These are phyloP conservation scores for Gallinago media DNA, from an alignment of 2,113 vertebrate species.

Conservation along the genomic window DNA sequence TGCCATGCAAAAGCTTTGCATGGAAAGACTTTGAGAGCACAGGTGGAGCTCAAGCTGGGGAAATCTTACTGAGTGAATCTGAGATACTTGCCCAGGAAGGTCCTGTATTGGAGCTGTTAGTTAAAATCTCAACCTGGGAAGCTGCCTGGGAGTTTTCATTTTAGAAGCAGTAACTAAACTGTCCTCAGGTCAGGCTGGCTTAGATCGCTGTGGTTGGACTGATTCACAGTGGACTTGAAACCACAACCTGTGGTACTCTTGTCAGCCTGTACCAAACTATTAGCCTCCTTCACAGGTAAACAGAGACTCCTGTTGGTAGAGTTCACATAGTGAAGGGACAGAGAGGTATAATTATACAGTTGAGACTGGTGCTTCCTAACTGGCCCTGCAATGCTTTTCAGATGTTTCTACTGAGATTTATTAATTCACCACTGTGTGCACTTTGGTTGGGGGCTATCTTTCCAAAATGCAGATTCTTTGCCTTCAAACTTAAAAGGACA, in stretches of 20 bases:
- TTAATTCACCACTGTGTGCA: neutral
- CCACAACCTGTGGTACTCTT: neutral
- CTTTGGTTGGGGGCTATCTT: neutral
- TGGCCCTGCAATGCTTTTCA: neutral
- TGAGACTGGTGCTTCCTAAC: neutral
- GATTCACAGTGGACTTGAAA: neutral
- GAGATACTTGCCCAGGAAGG: neutral
- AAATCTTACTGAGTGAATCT: neutral
- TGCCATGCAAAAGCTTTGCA: neutral
- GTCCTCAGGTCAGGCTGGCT: neutral
- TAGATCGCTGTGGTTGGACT: neutral
- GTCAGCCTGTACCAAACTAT: neutral
- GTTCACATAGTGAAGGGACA: neutral
- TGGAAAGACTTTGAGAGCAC: neutral
- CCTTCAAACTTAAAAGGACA: accelerated
- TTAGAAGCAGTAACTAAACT: neutral
- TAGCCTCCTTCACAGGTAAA: neutral
- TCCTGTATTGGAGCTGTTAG: neutral
- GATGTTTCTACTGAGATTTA: neutral
- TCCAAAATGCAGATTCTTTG: neutral
- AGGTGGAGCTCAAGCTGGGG: neutral
- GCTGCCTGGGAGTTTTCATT: neutral
- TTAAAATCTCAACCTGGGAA: neutral
- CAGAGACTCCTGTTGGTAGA: neutral
- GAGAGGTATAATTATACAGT: neutral